Evolutionary conservation across 2,888 invertebrate species (phyloP).

Genomic region (Ptychoptera albimana): DNA sequence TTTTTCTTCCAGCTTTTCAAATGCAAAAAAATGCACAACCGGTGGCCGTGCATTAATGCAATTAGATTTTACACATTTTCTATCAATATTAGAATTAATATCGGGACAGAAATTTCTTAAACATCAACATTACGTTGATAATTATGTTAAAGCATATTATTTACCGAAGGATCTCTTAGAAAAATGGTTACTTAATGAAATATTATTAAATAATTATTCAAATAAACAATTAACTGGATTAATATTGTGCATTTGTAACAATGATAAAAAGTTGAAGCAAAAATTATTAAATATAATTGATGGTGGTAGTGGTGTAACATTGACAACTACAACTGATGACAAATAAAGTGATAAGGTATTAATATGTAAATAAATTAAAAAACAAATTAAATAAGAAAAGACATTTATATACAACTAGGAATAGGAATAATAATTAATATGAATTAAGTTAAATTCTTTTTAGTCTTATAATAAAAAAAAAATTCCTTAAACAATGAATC

Average conservation of each 20-base stretch:
- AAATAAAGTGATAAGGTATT: too few species aligned
- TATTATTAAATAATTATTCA: slow-evolving; percentile 77
- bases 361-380: too few species aligned
- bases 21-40: slow-evolving; percentile 85
- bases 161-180: slow-evolving; percentile 76
- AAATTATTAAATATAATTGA: slow-evolving; percentile 59
- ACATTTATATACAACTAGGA: too few species aligned
- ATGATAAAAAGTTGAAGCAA: slow-evolving; percentile 74
- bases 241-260: slow-evolving; percentile 72
- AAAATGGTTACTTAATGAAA: slow-evolving; percentile 72
- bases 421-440: too few species aligned
- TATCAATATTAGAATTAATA: slow-evolving; percentile 78
- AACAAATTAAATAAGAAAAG: too few species aligned
- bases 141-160: slow-evolving; percentile 93
- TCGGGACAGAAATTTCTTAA: slow-evolving; percentile 72
- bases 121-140: slow-evolving; percentile 79
- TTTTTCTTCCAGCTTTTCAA: slow-evolving; percentile 48
- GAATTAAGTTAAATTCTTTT: too few species aligned
- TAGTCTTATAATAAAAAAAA: too few species aligned
- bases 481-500: too few species aligned
- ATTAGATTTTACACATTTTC: slow-evolving; percentile 87
- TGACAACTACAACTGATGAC: too few species aligned
- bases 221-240: slow-evolving; percentile 72
- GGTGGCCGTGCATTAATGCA: slow-evolving; percentile 97
- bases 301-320: slow-evolving; percentile 1